Evolutionary conservation across 2,113 vertebrate species (phyloP).

Genomic region (Lutjanus erythropterus): DNA sequence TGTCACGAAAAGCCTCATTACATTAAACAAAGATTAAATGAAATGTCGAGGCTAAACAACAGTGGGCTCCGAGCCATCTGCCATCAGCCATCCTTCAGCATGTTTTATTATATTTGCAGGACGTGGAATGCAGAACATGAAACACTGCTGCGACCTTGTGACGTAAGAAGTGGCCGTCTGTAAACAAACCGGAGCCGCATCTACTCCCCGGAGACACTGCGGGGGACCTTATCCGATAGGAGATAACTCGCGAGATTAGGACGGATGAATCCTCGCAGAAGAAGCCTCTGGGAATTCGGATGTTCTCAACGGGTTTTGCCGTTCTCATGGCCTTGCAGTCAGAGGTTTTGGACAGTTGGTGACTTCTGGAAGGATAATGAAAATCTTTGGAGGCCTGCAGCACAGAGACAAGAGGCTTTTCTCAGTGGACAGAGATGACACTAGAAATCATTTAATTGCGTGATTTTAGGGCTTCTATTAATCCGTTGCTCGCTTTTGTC

Average conservation of each 20-base stretch:
- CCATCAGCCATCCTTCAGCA: conserved; percentile 55
- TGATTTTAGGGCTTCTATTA: not conserved
- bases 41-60: conserved; percentile 29
- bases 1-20: conserved; percentile 3
- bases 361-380: conserved; percentile 60
- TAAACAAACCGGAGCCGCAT: conserved; percentile 71
- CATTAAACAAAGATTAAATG: conserved; percentile 12
- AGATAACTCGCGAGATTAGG: conserved; percentile 50
- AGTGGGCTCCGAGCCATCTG: conserved; percentile 42
- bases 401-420: not conserved
- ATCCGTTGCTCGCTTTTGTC: not conserved
- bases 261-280: conserved; percentile 57
- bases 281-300: conserved; percentile 53
- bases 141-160: conserved; percentile 69
- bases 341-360: conserved; percentile 56
- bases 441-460: not conserved
- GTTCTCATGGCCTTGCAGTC: conserved; percentile 80
- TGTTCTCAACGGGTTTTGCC: conserved; percentile 41
- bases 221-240: conserved; percentile 39
- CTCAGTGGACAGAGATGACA: not conserved
- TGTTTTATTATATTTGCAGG: conserved; percentile 65
- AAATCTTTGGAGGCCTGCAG: not conserved
- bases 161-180: conserved; percentile 62
- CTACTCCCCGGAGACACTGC: conserved; percentile 44
- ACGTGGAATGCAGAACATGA: conserved; percentile 69